Evolutionary conservation across 2,888 invertebrate species (phyloP).

Genomic region (Merodon equestris): DNA sequence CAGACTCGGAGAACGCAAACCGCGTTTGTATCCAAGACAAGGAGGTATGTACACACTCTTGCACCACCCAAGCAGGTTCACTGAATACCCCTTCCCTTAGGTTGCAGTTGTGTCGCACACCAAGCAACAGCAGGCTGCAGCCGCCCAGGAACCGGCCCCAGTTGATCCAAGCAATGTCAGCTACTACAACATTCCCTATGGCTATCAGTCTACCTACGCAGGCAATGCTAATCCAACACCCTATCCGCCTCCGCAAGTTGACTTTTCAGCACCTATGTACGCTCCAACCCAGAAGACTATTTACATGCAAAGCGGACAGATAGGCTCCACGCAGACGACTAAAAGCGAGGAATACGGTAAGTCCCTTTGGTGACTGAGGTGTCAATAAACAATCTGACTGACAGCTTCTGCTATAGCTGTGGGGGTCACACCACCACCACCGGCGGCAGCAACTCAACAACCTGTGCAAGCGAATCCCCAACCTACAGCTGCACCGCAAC

Average conservation of each 20-base stretch:
- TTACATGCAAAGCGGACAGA: conserved; percentile 77
- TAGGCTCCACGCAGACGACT: conserved; percentile 76
- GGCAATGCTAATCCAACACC: conserved; percentile 20
- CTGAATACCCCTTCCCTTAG: conserved; percentile 57
- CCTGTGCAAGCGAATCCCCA: conserved; percentile 20
- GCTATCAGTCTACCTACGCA: conserved; percentile 73
- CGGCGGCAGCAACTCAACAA: conserved; percentile 14
- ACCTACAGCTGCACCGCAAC: conserved; percentile 21
- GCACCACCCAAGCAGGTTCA: not conserved
- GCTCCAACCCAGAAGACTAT: conserved; percentile 70
- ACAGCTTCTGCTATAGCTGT: not conserved
- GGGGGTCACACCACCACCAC: conserved; percentile 27
- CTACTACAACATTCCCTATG: conserved; percentile 76
- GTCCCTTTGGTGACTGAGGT: conserved; percentile 1
- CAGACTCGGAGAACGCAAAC: conserved; percentile 74
- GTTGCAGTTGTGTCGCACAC: conserved; percentile 75
- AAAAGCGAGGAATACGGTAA: conserved; percentile 72
- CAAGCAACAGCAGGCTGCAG: conserved; percentile 68
- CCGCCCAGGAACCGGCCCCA: conserved; percentile 27
- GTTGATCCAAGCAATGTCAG: conserved; percentile 64
- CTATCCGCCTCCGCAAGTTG: conserved; percentile 22
- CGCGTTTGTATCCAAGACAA: conserved; percentile 71
- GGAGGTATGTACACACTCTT: conserved; percentile 72
- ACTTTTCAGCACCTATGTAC: conserved; percentile 52
- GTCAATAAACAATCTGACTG: not conserved